phyloP scores from a whole-genome alignment of 2,113 vertebrate genomes.

The Dicrurus megarhynchus region DNA sequence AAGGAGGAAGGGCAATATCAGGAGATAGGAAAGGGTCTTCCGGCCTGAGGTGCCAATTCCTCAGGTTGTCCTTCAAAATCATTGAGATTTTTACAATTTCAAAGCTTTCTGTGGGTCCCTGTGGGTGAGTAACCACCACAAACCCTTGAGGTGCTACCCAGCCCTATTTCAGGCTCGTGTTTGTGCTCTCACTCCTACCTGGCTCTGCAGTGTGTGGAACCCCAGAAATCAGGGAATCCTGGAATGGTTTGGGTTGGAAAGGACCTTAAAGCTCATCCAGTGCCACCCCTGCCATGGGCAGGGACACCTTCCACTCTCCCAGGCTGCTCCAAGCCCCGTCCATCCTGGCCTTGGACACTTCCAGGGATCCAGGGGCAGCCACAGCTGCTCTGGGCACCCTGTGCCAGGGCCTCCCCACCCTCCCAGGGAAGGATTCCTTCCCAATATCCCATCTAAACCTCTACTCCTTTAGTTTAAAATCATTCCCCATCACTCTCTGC shows the following conservation, averaged over 20 bases:
- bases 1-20: not conserved
- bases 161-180: not conserved
- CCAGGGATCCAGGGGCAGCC: not conserved
- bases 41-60: not conserved
- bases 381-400: not conserved
- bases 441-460: not conserved
- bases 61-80: not conserved
- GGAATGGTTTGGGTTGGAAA: not conserved
- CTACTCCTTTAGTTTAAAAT: not conserved
- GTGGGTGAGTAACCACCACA: not conserved
- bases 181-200: not conserved
- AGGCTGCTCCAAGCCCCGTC: rapidly evolving
- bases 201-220: not conserved
- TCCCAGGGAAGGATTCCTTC: rapidly evolving
- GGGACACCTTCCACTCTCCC: not conserved
- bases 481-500: not conserved
- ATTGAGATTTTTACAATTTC: not conserved
- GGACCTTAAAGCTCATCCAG: rapidly evolving
- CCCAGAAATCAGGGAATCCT: not conserved
- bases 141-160: not conserved
- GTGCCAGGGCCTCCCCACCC: not conserved
- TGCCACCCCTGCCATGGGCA: not conserved
- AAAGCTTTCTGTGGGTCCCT: not conserved
- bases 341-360: rapidly evolving
- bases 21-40: not conserved